A percentile compares a stretch with the other conserved stretches of the same genome.
Evolutionary conservation across 2,113 vertebrate genomes (phyloP).

Genomic region (Polypterus bichir): DNA sequence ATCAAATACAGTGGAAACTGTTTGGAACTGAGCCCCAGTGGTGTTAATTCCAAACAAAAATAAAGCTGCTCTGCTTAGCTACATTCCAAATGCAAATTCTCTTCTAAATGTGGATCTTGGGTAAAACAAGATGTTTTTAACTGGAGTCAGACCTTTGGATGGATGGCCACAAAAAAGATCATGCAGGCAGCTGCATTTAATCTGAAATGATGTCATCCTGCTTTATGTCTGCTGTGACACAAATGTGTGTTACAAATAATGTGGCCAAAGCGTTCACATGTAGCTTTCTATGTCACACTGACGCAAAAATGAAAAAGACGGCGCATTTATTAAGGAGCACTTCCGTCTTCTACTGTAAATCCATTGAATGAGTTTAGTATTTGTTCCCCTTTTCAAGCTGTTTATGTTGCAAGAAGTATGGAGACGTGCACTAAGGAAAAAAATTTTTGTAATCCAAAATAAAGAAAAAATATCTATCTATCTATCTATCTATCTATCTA

Average conservation of each 20-base stretch:
- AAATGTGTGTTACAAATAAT: neutral
- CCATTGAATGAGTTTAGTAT: neutral
- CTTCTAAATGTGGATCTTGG: slow-evolving; percentile 14
- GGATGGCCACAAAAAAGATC: slow-evolving; percentile 26
- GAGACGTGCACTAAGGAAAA: too few relatives aligned
- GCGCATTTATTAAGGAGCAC: slow-evolving; percentile 1
- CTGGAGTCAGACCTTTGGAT: slow-evolving; percentile 28
- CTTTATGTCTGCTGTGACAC: slow-evolving; percentile 11
- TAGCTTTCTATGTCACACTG: slow-evolving; percentile 11
- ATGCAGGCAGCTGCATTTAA: slow-evolving; percentile 27
- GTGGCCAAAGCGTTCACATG: slow-evolving; percentile 5
- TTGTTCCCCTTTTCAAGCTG: neutral
- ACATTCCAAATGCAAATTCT: neutral
- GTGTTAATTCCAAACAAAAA: neutral
- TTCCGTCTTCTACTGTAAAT: slow-evolving; percentile 1
- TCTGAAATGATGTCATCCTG: slow-evolving; percentile 36
- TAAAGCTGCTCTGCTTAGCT: neutral
- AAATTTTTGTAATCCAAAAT: too few relatives aligned
- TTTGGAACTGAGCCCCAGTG: neutral
- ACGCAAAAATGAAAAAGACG: neutral
- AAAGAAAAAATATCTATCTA: too few relatives aligned
- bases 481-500: too few relatives aligned
- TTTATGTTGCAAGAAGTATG: too few relatives aligned
- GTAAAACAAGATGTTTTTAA: slow-evolving; percentile 22
- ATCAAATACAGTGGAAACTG: neutral